phyloP scores from a whole-genome alignment of 2,797 vertebrate genomes.

The Megalops cyprinoides region DNA sequence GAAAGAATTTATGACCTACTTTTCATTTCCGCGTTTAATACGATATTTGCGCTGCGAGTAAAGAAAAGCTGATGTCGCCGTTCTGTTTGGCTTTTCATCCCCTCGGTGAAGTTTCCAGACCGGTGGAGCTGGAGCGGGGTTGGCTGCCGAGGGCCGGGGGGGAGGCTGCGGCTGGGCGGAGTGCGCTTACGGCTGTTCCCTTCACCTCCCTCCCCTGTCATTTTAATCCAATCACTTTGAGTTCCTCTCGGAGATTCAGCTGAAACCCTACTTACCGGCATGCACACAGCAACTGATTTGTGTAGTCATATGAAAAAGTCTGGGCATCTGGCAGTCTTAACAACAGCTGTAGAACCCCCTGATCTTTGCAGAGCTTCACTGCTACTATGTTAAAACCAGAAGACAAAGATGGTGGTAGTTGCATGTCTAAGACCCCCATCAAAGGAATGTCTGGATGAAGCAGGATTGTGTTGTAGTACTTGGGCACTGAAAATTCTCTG shows the following conservation, averaged over 20 bases:
- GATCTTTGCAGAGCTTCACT: not conserved
- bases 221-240: not conserved
- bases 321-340: not conserved
- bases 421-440: not conserved
- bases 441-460: not conserved
- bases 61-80: not conserved
- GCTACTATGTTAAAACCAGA: not conserved
- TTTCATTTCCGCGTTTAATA: slow-evolving; percentile 80
- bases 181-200: not conserved
- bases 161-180: not conserved
- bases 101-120: not conserved
- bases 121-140: not conserved
- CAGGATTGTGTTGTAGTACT: not conserved
- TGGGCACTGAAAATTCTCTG: not conserved
- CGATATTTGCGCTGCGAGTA: slow-evolving; percentile 53
- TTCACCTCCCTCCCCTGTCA: not conserved
- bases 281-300: not conserved
- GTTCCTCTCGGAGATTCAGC: not conserved
- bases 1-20: slow-evolving; percentile 83
- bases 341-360: not conserved
- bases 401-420: slow-evolving; percentile 18
- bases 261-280: not conserved
- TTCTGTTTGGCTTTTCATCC: not conserved
- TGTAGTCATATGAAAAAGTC: not conserved
- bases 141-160: not conserved